Evolutionary conservation across 2,888 invertebrate genomes (phyloP).

Genomic region (Crioceris asparagi): DNA sequence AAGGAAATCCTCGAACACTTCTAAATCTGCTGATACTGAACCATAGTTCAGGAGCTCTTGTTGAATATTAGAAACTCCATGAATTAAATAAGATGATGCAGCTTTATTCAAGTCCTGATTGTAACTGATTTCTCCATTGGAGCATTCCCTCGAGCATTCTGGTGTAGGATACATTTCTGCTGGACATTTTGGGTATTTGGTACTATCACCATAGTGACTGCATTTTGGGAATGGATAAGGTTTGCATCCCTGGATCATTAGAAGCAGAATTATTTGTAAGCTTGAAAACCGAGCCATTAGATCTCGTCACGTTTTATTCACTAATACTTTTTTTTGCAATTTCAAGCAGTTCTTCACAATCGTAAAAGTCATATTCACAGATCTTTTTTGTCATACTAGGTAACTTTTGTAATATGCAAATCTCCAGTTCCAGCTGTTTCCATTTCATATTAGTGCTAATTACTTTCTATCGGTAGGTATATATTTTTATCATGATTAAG

Average conservation of each 20-base stretch:
- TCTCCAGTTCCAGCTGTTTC: too few species aligned
- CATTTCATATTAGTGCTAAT: too few species aligned
- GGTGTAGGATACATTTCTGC: conserved; percentile 5
- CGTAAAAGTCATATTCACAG: too few species aligned
- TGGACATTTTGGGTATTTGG: conserved; percentile 3
- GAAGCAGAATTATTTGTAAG: too few species aligned
- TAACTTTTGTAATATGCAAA: too few species aligned
- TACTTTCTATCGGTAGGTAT: too few species aligned
- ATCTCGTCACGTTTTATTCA: too few species aligned
- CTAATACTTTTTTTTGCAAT: too few species aligned
- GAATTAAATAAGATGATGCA: conserved; percentile 5
- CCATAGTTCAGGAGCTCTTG: conserved; percentile 69
- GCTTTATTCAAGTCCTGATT: conserved; percentile 4
- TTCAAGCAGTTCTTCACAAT: too few species aligned
- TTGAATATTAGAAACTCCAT: conserved; percentile 55
- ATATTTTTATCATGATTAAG: too few species aligned
- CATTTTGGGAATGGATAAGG: conserved; percentile 15
- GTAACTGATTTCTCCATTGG: conserved; percentile 26
- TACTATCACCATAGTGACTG: conserved; percentile 10
- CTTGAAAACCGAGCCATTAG: too few species aligned
- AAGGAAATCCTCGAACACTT: conserved; percentile 71
- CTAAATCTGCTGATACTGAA: conserved; percentile 75
- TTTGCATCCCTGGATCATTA: conserved; percentile 16
- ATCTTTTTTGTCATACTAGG: too few species aligned
- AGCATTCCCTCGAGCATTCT: conserved; percentile 8